Evolutionary conservation across 2,113 vertebrate genomes (phyloP), one percentile per base, ranked within the genome.

Genomic region (Morone saxatilis): DNA sequence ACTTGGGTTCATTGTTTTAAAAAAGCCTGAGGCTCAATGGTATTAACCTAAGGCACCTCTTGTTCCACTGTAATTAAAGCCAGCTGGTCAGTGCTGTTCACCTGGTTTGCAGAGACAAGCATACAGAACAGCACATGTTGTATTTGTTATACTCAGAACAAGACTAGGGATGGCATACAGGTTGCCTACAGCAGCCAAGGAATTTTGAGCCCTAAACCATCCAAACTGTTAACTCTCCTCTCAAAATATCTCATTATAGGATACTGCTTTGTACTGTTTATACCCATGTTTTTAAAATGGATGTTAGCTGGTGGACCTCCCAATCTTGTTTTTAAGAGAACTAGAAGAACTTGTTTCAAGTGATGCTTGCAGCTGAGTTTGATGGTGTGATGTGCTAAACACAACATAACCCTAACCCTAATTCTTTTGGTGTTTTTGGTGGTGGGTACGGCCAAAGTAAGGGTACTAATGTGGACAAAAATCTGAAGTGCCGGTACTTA

Each of bases 61-160:
- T 40, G 25, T 51, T 8, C 9, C 9, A 41, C 10, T 1, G 4
- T 68, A 80, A 76, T 76, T 57, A 79, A 69, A 78, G 38, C 57
- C 63, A 72, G 69, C 68, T 88, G 83, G 78, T 82, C 50, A 7
- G 76, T 78, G 80, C 45, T 11, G 74, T 85, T 84, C 65, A 84
- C 88, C 91, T 80, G 78, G 84, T 87, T 84, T 81, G 67, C 43
- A 88, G 59, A 70, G 54, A 38, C 22, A 82, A 67, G 20, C 38
- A 41, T 9, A 57, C 41, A 80, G 5, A 60, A 14, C 38, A 62
- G 13, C 1, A 57, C 45, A 51, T 65, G 47, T 65, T 68, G 38
- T 47, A 25, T 63, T 54, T 57, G 57, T 81, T 74, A 20, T 19
- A 9, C 36, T 69, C 43, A 48, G 43, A 59, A n/a, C 14, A 51